Evolutionary conservation across 2,113 vertebrate species (phyloP), one percentile per base, ranked within the genome.

Genomic region (Crotalus helleri): DNA sequence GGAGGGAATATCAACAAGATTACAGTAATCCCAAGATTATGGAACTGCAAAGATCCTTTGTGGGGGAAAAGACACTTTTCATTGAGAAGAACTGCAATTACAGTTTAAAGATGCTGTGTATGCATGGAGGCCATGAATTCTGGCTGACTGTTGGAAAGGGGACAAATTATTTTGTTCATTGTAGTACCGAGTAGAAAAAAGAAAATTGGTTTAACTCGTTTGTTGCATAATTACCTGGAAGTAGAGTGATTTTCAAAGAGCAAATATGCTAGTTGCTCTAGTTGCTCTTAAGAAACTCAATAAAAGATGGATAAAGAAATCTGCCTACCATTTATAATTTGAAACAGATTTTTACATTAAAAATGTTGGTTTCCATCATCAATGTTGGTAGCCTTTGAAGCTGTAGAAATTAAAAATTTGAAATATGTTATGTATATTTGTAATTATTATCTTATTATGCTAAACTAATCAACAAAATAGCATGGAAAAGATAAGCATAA

Each of bases 271-370:
- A n/a, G 29, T n/a, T 54, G 58, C 19, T 89, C 51, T 17, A 46
- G 69, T 64, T 92, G 53, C 12, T 51, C 1, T 88, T 55, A 92
- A 26, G 29, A 15, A 5, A 2, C 2, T 11, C 13, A 89, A 85
- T 92, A 69, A 81, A 96, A 49, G 49, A 91, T 53, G 91, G 64
- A 44, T 81, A 46, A 13, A 91, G 93, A 95, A 96, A 89, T 44
- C 90, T 90, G 59, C 92, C 53, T 69, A 95, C 57, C 93, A 92
- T 91, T 81, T 90, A 29, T 93, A 29, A 46, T 29, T 26, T 15
- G 17, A 92, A 93, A 54, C 61, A 74, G 59, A 64, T 33, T 94
- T 86, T 91, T 1, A 57, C 94, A 51, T 95, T 88, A 55, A 51
- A 23, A 57, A 93, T 46, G 26, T 10, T 93, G 29, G 13, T 88